Evolutionary conservation across 2,113 vertebrate species (phyloP), one percentile per base, ranked within the genome.

Genomic region (Geothlypis trichas): DNA sequence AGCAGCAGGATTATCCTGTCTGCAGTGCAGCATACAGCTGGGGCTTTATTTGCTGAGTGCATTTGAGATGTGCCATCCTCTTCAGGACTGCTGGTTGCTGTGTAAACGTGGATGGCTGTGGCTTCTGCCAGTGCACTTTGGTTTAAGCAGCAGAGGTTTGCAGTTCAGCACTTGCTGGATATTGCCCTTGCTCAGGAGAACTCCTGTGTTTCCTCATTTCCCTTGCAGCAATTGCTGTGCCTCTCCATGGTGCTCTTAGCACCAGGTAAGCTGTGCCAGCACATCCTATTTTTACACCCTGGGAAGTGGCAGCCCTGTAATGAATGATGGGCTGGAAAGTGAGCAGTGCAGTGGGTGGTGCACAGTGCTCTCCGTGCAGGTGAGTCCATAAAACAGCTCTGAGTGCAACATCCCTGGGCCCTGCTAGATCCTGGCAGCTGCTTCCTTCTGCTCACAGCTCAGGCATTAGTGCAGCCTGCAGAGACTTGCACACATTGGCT

Each of bases 271-370:
- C 79, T 22, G 4, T 61, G 92, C 95, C 88, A 93, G 88, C 76
- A 47, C 66, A 35, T 89, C 93, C 90, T 84, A 37, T 78, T 90
- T 96, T 95, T 93, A 84, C 83, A 84, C 66, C 2, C 58, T 68
- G 78, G 62, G 92, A 84, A 72, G 57, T 49, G 52, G 83, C 65
- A 94, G 11, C 46, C 15, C 79, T 61, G 21, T 20, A 44, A 89
- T 80, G 88, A 93, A 78, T 83, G 37, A 49, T 0, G n/a, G 83
- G 24, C 41, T 33, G 59, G 65, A 5, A 61, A 52, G 73, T 30
- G 65, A 63, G 65, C 33, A 3, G 31, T 65, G 52, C 65, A 46
- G 78, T 27, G 84, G 65, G 73, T 14, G 42, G 35, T 80, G 78
- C 10, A 1, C 37, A 9, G 31, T 4, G 49, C 41, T 89, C n/a